Conservation (phyloP, 30 jellyfish, hydroid and myxozoan species). For the Hydractinia symbiolongicarpus region DNA sequence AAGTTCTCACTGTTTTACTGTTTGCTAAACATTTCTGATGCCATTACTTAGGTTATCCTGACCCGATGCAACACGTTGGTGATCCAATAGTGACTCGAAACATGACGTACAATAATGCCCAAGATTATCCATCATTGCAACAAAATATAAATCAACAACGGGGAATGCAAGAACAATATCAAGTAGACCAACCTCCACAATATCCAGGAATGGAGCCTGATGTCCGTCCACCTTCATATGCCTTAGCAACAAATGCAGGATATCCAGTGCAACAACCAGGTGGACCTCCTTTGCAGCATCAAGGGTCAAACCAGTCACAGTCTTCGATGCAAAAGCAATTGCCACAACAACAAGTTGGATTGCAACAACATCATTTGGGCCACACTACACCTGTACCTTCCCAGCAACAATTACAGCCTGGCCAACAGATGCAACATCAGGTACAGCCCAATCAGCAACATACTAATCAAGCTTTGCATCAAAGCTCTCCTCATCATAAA, state of each 20-base stretch:
- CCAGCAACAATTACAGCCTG: background rate
- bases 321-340: background rate
- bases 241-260: background rate
- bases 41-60: too few species aligned
- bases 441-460: conserved; percentile 23
- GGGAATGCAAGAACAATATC: background rate
- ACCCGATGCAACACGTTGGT: too few species aligned
- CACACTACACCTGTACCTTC: background rate
- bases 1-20: too few species aligned
- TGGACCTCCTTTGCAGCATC: background rate
- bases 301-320: background rate
- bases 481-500: conserved; percentile 14
- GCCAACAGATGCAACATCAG: conserved; percentile 14
- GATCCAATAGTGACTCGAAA: background rate
- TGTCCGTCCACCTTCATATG: too few species aligned
- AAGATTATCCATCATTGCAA: background rate
- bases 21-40: too few species aligned
- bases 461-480: conserved; percentile 23
- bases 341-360: too few species aligned
- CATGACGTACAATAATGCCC: background rate
- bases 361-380: too few species aligned
- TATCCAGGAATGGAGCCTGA: too few species aligned
- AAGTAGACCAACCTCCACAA: background rate
- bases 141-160: background rate
- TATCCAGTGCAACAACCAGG: background rate